Percentiles rank a stretch among this genome's conserved stretches.
Evolutionary conservation across 2,888 invertebrate genomes (phyloP).

Genomic region (Melikaiella ostensackeni): DNA sequence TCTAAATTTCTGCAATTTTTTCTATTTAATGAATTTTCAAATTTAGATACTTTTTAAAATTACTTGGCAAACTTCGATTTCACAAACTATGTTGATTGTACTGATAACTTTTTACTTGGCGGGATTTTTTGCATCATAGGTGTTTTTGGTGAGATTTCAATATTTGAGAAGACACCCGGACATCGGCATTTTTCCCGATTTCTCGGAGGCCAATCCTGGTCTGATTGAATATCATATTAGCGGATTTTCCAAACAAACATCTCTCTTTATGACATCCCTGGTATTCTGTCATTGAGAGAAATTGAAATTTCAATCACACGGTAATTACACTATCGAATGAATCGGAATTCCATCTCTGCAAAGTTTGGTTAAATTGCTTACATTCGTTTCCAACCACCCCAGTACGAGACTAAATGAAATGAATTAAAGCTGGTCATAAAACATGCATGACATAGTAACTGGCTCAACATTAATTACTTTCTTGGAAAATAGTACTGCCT

Average conservation of each 20-base stretch:
- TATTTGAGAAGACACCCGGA: too few relatives aligned
- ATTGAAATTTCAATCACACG: background rate
- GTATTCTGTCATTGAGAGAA: background rate
- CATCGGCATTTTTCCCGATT: too few relatives aligned
- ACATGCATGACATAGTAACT: conserved; percentile 9
- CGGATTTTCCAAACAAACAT: background rate
- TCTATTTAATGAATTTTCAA: too few relatives aligned
- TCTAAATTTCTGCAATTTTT: too few relatives aligned
- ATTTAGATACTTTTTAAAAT: too few relatives aligned
- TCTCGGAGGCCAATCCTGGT: too few relatives aligned
- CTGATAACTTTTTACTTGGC: too few relatives aligned
- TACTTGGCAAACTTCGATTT: too few relatives aligned
- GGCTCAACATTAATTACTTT: conserved; percentile 8
- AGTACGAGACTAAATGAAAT: background rate
- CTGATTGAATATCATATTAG: too few relatives aligned
- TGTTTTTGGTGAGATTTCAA: too few relatives aligned
- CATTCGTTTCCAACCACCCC: background rate
- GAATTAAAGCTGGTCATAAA: conserved; percentile 7
- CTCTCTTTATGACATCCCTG: background rate
- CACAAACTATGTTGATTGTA: too few relatives aligned
- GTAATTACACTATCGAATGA: background rate
- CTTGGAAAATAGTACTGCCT: background rate
- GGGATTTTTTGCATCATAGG: too few relatives aligned
- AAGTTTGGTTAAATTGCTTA: conserved; percentile 5
- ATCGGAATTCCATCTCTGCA: background rate